A percentile compares a stretch with the other conserved stretches of the same genome.
Conservation (phyloP, 1,140 invertebrate species). For the Charaxes varanes region DNA sequence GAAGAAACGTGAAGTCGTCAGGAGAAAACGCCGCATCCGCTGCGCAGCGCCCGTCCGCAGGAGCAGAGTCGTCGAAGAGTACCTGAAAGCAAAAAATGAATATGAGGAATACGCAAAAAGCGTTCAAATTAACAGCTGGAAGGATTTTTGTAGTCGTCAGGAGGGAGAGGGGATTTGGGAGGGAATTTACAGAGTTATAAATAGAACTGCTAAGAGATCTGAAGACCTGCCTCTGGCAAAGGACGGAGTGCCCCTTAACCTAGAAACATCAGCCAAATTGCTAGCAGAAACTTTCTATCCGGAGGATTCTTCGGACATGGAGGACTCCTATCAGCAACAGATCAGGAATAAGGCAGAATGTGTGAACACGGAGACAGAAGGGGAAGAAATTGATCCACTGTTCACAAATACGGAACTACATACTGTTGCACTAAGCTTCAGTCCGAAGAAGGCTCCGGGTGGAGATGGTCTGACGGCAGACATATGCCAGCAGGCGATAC, state of each 20-base stretch:
- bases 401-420: background rate
- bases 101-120: constrained; percentile 7
- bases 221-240: constrained; percentile 14
- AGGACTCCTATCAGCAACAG: constrained; percentile 3
- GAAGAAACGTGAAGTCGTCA: no score
- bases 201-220: background rate
- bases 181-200: constrained; percentile 12
- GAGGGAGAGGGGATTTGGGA: no score
- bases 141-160: constrained; percentile 22
- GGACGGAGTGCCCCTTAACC: background rate
- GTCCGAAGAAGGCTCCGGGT: constrained; percentile 16
- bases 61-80: constrained; percentile 12
- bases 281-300: constrained; percentile 24
- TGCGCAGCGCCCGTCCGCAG: background rate
- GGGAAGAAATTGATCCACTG: background rate
- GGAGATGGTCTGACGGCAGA: constrained; percentile 15
- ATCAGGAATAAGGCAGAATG: constrained; percentile 5
- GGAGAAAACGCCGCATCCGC: background rate
- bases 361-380: background rate
- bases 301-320: background rate
- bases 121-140: constrained; percentile 19
- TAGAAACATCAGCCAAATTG: constrained; percentile 10
- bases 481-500: constrained; percentile 1
- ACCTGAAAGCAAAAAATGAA: constrained; percentile 2
- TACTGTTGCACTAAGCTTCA: background rate